Conservation (phyloP, 2,888 invertebrate species). For the Andrena marginata region DNA sequence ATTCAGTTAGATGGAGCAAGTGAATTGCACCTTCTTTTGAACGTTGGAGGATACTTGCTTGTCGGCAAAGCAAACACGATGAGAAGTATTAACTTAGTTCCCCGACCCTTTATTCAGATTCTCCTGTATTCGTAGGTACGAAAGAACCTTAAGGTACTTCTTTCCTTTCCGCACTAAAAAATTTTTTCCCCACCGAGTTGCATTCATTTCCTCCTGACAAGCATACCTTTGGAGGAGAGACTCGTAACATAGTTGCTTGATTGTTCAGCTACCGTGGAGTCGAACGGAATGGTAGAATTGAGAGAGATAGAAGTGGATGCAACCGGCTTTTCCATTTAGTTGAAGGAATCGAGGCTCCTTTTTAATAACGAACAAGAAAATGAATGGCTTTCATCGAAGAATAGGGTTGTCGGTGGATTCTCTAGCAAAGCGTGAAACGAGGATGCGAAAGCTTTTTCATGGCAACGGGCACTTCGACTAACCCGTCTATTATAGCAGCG, state of each 20-base stretch:
- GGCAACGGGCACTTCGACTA: conserved; percentile 26
- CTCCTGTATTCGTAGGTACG: neutral
- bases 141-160: too few species aligned
- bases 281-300: neutral
- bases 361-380: conserved; percentile 43
- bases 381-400: neutral
- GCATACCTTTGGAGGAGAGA: neutral
- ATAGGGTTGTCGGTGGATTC: neutral
- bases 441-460: conserved; percentile 25
- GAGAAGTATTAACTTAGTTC: conserved; percentile 34
- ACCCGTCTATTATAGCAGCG: conserved; percentile 33
- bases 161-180: too few species aligned
- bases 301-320: neutral
- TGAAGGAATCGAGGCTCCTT: conserved; percentile 10
- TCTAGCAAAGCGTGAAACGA: conserved; percentile 23
- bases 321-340: conserved; percentile 11
- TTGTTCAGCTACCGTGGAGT: neutral
- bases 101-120: conserved; percentile 19
- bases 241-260: neutral
- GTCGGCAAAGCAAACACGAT: conserved; percentile 12
- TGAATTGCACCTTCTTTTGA: too few species aligned
- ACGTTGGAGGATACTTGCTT: conserved; percentile 19
- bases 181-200: too few species aligned
- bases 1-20: too few species aligned
- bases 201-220: neutral